A percentile compares a stretch with the other conserved stretches of the same genome.
These are phyloP conservation scores for Plagodis dolabraria DNA, from an alignment of 2,888 invertebrate genomes.

Conservation along the genomic window DNA sequence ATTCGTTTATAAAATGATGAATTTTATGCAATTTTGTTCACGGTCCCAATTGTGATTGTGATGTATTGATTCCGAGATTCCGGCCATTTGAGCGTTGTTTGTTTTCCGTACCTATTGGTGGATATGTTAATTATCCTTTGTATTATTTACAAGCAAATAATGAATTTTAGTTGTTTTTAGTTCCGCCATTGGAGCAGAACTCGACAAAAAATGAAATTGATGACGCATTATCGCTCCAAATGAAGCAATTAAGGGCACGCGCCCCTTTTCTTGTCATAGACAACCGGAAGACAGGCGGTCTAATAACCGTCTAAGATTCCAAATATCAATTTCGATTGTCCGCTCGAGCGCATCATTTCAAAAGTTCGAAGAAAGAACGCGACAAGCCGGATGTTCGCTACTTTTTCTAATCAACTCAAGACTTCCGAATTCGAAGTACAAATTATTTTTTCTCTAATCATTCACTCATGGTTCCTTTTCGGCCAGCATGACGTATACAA, in stretches of 20 bases:
- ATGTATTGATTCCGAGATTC: slow-evolving; percentile 44
- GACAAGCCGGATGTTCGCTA: slow-evolving; percentile 76
- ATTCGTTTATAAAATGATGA: slow-evolving; percentile 79
- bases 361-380: slow-evolving; percentile 63
- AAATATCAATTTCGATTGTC: slow-evolving; percentile 81
- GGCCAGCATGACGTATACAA: slow-evolving; percentile 58
- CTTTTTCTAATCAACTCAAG: slow-evolving; percentile 55
- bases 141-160: slow-evolving; percentile 21
- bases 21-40: slow-evolving; percentile 71
- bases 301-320: slow-evolving; percentile 79
- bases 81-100: slow-evolving; percentile 47
- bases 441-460: slow-evolving; percentile 49
- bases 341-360: slow-evolving; percentile 67
- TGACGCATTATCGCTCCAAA: slow-evolving; percentile 72
- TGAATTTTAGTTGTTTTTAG: slow-evolving; percentile 25
- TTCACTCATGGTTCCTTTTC: slow-evolving; percentile 68
- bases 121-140: slow-evolving; percentile 11
- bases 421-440: slow-evolving; percentile 65
- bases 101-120: slow-evolving; percentile 33
- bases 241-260: slow-evolving; percentile 82
- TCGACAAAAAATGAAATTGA: slow-evolving; percentile 48
- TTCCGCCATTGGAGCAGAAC: slow-evolving; percentile 57
- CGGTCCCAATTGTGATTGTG: slow-evolving; percentile 53
- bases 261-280: slow-evolving; percentile 58
- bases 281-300: slow-evolving; percentile 79